Evolutionary conservation across 1,140 invertebrate genomes (phyloP).

Genomic region (Cherax quadricarinatus): DNA sequence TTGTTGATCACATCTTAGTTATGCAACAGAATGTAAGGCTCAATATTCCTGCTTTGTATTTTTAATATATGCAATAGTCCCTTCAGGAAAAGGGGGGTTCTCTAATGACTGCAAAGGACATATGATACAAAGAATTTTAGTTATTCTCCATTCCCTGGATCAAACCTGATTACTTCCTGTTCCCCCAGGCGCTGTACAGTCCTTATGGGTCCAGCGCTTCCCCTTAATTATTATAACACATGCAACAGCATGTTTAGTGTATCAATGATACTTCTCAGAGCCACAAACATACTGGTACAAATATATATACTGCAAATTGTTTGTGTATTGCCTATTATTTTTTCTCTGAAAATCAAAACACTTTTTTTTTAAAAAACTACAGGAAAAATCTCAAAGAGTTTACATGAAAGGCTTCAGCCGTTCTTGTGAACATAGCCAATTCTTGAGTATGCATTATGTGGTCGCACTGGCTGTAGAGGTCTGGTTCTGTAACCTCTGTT

Average conservation of each 20-base stretch:
- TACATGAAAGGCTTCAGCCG: not conserved
- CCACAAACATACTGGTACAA: not conserved
- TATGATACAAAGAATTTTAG: too few species aligned
- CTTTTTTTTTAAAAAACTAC: not conserved
- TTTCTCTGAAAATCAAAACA: not conserved
- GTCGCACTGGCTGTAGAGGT: not conserved
- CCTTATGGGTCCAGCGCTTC: too few species aligned
- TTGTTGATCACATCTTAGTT: too few species aligned
- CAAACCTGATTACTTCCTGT: too few species aligned
- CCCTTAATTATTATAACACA: too few species aligned
- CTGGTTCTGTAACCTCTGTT: not conserved
- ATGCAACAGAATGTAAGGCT: not conserved
- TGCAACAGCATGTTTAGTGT: too few species aligned
- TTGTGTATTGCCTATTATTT: not conserved
- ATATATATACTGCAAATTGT: not conserved
- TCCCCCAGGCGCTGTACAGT: too few species aligned
- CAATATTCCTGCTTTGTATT: not conserved
- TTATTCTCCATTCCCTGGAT: too few species aligned
- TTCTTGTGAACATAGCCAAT: constrained; percentile 1
- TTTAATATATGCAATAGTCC: too few species aligned
- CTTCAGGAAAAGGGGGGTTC: too few species aligned
- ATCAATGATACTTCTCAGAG: not conserved
- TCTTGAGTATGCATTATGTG: not conserved
- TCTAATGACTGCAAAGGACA: too few species aligned
- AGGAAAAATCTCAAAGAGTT: not conserved